Percentiles rank a stretch among this genome's conserved stretches.
phyloP scores from a whole-genome alignment of 2,797 vertebrate species.

The Ctenopoma kingsleyae region DNA sequence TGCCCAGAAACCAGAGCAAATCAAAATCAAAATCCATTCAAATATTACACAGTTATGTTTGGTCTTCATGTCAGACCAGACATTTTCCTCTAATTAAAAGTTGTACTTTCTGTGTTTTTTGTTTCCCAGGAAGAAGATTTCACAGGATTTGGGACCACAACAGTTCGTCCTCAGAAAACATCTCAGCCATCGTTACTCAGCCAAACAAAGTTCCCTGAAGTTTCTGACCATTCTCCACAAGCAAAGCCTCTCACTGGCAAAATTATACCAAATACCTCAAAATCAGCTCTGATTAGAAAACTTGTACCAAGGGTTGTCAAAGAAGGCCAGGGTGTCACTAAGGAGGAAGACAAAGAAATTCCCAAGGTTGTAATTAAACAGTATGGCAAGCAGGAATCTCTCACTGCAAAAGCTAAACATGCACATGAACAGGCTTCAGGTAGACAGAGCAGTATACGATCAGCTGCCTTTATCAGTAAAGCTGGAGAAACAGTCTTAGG shows the following conservation, averaged over 20 bases:
- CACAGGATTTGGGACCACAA: constrained; percentile 86
- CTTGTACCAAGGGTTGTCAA: constrained; percentile 64
- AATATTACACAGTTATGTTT: not conserved
- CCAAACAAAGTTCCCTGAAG: constrained; percentile 57
- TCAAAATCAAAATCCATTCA: constrained; percentile 1
- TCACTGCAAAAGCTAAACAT: constrained; percentile 43
- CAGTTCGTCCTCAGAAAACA: constrained; percentile 50
- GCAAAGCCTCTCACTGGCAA: constrained; percentile 67
- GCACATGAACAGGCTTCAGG: constrained; percentile 40
- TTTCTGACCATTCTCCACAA: constrained; percentile 63
- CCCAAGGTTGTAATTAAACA: constrained; percentile 71
- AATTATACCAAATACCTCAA: constrained; percentile 69
- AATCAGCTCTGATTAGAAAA: constrained; percentile 67
- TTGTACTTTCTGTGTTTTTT: constrained; percentile 26
- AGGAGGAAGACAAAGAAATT: constrained; percentile 42
- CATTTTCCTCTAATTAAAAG: not conserved
- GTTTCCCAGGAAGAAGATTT: constrained; percentile 85
- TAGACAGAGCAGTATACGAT: constrained; percentile 28
- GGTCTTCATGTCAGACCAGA: not conserved
- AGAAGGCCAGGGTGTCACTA: constrained; percentile 43
- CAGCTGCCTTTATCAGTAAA: constrained; percentile 29
- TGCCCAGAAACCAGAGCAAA: constrained; percentile 15
- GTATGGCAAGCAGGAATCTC: constrained; percentile 54
- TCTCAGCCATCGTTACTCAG: constrained; percentile 42
- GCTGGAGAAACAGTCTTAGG: constrained; percentile 33